Percentiles rank a stretch among this genome's conserved stretches.
Conservation (phyloP, 37 sponge, comb jelly and placozoan genomes). For the Cladorhizidae sp. region DNA sequence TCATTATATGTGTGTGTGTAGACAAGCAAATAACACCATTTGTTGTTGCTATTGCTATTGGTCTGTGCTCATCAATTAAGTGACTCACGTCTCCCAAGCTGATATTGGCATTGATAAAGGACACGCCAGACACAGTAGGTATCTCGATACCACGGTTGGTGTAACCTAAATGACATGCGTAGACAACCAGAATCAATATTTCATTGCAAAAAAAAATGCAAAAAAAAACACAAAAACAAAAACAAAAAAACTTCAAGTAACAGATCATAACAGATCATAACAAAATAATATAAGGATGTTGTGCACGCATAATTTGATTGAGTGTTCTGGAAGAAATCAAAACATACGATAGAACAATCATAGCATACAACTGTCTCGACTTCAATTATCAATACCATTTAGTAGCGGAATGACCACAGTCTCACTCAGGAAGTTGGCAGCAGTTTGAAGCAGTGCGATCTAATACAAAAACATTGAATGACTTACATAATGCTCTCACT, state of each 20-base stretch:
- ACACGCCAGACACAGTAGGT: constrained; percentile 69
- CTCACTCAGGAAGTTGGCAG: constrained; percentile 38
- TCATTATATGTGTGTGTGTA: constrained; percentile 3
- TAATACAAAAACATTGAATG: not conserved
- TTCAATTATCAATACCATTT: too few species aligned
- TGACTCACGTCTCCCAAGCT: constrained; percentile 56
- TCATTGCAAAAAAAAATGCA: not conserved
- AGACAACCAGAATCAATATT: not conserved
- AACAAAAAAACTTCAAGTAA: too few species aligned
- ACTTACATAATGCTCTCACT: not conserved
- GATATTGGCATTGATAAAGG: constrained; percentile 57
- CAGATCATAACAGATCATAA: too few species aligned
- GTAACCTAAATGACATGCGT: constrained; percentile 26
- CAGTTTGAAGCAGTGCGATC: constrained; percentile 52
- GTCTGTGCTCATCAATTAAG: not conserved
- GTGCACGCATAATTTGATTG: too few species aligned
- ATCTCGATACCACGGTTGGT: constrained; percentile 60
- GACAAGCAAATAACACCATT: not conserved
- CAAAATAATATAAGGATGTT: too few species aligned
- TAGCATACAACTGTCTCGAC: too few species aligned
- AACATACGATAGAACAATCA: too few species aligned
- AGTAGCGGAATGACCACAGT: constrained; percentile 46
- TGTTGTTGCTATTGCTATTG: not conserved
- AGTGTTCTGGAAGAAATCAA: too few species aligned
- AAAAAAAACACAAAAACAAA: too few species aligned